A percentile compares a stretch with the other conserved stretches of the same genome.
Evolutionary conservation across 2,888 invertebrate genomes (phyloP).

Genomic region (Ennomos quercinarius): DNA sequence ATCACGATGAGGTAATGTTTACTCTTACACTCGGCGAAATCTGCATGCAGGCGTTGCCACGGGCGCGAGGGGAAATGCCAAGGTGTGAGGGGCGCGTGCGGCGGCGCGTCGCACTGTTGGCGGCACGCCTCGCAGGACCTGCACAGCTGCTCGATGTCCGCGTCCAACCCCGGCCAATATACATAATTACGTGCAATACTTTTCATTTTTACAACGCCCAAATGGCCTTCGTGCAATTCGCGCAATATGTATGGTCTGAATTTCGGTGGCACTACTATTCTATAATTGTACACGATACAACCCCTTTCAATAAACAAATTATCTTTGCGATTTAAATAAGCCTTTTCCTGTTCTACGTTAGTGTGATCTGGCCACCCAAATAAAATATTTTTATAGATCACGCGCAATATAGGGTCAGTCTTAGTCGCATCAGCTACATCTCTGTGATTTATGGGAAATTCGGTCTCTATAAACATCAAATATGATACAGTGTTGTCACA

Average conservation of each 20-base stretch:
- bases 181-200: background rate
- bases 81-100: too few species aligned
- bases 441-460: too few species aligned
- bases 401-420: constrained; percentile 18
- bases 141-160: background rate
- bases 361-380: constrained; percentile 3
- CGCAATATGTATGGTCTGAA: too few species aligned
- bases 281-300: too few species aligned
- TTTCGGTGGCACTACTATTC: too few species aligned
- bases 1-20: background rate
- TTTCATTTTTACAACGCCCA: too few species aligned
- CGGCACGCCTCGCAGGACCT: background rate
- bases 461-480: too few species aligned
- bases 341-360: background rate
- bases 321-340: background rate
- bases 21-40: background rate
- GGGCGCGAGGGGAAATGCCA: background rate
- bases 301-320: background rate
- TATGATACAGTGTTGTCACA: too few species aligned
- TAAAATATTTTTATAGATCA: constrained; percentile 3
- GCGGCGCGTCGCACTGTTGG: too few species aligned
- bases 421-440: background rate
- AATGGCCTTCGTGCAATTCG: too few species aligned
- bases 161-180: background rate
- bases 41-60: background rate